Conservation (phyloP, 2,888 invertebrate genomes). For the Tenthredo amoena region DNA sequence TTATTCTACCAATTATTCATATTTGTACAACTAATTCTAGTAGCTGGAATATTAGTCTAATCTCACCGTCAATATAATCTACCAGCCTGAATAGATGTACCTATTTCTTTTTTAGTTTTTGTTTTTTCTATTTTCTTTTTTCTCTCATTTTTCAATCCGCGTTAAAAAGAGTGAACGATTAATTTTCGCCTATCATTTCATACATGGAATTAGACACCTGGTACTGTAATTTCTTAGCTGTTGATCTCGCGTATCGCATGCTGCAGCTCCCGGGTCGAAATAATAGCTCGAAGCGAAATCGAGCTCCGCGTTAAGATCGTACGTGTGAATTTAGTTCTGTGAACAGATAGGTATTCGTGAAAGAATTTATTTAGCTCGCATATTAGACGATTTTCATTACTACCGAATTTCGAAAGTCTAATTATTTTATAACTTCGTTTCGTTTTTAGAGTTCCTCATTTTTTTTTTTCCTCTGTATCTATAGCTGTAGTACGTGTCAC, state of each 20-base stretch:
- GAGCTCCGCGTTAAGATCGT: neutral
- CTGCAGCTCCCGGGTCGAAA: neutral
- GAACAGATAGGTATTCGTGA: neutral
- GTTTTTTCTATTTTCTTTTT: neutral
- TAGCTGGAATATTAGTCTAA: constrained; percentile 5
- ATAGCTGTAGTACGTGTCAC: neutral
- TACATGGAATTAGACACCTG: neutral
- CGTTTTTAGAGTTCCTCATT: neutral
- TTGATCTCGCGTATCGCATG: neutral
- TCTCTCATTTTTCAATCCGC: neutral
- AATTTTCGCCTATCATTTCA: neutral
- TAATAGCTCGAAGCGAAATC: constrained; percentile 12
- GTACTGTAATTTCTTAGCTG: neutral
- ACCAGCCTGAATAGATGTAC: neutral
- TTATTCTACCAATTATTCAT: constrained; percentile 32
- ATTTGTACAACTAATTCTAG: neutral
- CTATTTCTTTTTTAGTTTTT: neutral
- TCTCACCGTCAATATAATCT: neutral
- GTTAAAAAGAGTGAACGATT: neutral
- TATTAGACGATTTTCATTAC: neutral
- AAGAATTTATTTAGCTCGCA: neutral
- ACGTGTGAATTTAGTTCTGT: neutral
- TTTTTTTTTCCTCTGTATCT: neutral
- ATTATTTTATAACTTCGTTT: too few species aligned
- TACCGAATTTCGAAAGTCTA: neutral